Percentiles rank a stretch among this genome's conserved stretches.
Conservation (phyloP, 2,888 invertebrate species). For the Sminthurinus aureus region DNA sequence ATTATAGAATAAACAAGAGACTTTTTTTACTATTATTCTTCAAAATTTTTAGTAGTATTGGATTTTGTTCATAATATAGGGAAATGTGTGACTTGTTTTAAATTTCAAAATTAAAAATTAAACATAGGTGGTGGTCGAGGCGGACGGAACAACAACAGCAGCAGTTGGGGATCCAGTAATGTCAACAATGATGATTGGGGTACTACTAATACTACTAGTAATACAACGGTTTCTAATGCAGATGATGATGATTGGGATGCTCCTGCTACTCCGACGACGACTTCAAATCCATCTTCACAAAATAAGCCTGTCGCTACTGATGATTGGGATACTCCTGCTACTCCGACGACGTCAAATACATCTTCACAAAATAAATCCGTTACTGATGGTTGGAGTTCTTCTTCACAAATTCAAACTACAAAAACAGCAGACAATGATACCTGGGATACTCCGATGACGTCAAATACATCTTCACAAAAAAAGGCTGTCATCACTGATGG, state of each 20-base stretch:
- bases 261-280: background rate
- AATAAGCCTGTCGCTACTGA: background rate
- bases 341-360: background rate
- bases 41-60: background rate
- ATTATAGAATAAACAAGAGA: too few relatives aligned
- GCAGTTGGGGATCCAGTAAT: background rate
- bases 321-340: background rate
- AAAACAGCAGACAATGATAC: background rate
- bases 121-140: constrained; percentile 1
- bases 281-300: too few relatives aligned
- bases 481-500: background rate
- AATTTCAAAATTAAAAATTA: too few relatives aligned
- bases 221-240: background rate
- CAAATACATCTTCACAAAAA: background rate
- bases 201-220: background rate
- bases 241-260: constrained; percentile 22
- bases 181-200: background rate
- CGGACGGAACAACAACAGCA: background rate
- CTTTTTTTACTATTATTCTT: background rate
- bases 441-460: background rate
- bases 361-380: background rate
- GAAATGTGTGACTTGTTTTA: too few relatives aligned
- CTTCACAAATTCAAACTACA: background rate
- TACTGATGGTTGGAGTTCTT: background rate
- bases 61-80: too few relatives aligned